phyloP scores from a whole-genome alignment of 1,140 invertebrate species.

The Magallana gigas region DNA sequence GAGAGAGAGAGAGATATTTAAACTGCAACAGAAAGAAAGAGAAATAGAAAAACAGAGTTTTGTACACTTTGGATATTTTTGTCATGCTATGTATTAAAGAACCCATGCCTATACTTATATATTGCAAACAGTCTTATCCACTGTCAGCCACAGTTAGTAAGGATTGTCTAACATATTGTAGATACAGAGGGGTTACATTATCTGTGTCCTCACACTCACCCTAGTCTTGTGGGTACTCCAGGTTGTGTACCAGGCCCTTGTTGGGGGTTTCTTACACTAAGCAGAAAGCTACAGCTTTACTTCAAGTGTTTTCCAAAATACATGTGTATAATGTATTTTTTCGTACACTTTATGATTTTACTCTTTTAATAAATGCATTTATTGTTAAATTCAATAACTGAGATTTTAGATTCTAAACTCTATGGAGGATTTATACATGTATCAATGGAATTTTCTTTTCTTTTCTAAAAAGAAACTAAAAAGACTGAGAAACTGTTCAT shows the following conservation, averaged over 20 bases:
- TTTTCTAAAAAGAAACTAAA: not conserved
- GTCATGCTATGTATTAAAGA: not conserved
- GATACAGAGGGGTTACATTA: not conserved
- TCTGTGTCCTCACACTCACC: slow-evolving; percentile 27
- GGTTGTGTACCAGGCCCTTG: not conserved
- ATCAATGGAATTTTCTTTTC: no score
- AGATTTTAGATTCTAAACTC: no score
- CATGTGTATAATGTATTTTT: not conserved
- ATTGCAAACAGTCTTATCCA: not conserved
- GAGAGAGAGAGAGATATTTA: not conserved
- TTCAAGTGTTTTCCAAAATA: not conserved
- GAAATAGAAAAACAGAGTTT: no score
- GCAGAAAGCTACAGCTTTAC: slow-evolving; percentile 19
- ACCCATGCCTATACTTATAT: not conserved
- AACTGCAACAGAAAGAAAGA: not conserved
- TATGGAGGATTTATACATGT: no score
- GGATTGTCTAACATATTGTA: not conserved
- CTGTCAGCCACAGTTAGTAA: not conserved
- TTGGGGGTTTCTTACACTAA: slow-evolving; percentile 25
- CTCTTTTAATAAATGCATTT: not conserved
- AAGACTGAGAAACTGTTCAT: not conserved
- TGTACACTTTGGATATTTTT: not conserved
- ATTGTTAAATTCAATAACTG: not conserved
- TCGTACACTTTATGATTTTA: not conserved
- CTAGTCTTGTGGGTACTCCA: slow-evolving; percentile 29